Evolutionary conservation across 2,113 vertebrate species (phyloP).

Genomic region (Hippocampus mohnikei): DNA sequence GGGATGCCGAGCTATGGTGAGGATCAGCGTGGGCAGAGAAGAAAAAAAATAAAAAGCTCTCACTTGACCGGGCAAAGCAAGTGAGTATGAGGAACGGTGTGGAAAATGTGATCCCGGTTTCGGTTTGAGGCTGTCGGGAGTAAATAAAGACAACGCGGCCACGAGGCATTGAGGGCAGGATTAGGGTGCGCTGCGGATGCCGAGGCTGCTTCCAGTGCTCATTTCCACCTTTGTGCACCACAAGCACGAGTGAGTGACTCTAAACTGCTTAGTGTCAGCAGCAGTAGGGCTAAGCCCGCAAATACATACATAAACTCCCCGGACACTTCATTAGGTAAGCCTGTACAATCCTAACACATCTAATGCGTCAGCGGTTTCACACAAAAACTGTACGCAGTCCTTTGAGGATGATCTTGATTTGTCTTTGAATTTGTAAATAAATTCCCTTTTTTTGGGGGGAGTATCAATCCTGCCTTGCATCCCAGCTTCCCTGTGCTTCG

Average conservation of each 20-base stretch:
- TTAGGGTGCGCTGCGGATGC: slow-evolving; percentile 40
- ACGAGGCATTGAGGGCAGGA: slow-evolving; percentile 42
- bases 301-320: slow-evolving; percentile 10
- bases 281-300: slow-evolving; percentile 26
- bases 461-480: no score
- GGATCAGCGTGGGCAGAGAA: slow-evolving; percentile 29
- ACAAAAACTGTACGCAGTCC: no score
- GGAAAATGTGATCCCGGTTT: slow-evolving; percentile 69
- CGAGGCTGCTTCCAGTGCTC: slow-evolving; percentile 27
- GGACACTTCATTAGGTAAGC: not conserved
- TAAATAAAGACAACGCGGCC: slow-evolving; percentile 56
- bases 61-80: slow-evolving; percentile 12
- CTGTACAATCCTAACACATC: not conserved
- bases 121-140: slow-evolving; percentile 65
- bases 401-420: no score
- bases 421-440: no score
- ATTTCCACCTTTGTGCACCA: slow-evolving; percentile 48
- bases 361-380: not conserved
- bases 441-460: no score
- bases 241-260: slow-evolving; percentile 25
- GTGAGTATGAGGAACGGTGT: slow-evolving; percentile 35
- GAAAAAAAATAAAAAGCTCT: not conserved
- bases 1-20: slow-evolving; percentile 27
- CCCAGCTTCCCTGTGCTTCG: no score
- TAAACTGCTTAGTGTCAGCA: slow-evolving; percentile 42